Evolutionary conservation across 2,888 invertebrate species (phyloP), one percentile per base, ranked within the genome.

Genomic region (Baronia brevicornis): DNA sequence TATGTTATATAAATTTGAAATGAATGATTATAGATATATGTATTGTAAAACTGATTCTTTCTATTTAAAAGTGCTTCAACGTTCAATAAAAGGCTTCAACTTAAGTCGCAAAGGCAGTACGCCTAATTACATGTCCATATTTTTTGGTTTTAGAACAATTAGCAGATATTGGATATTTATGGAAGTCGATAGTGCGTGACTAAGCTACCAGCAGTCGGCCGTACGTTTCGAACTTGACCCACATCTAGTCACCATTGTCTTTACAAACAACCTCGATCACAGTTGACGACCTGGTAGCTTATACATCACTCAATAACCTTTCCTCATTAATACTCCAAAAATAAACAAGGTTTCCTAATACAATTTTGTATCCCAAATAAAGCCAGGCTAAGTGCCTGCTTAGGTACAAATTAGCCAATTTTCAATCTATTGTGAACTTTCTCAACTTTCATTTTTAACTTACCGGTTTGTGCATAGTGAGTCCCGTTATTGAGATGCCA

Each of bases 201-300:
- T 46, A 47, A 41, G 48, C 47, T 43, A 48, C 48, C 60, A 56
- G 51, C 59, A 53, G 47, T 61, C 51, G 51, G 58, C 46, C 56
- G 63, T 58, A 61, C 62, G 48, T 51, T 39, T 34, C 60, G 64
- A 77, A 79, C 80, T 82, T 82, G 80, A 79, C 82, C 78, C 54
- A 80, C 78, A 71, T 75, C 60, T 59, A 62, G 64, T 67, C 58
- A 54, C 71, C 56, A 80, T 80, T 82, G 80, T 82, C 64, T 77
- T 61, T 39, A 43, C 44, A 29, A 38, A 30, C 51, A 67, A 49
- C 78, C 78, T 77, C 75, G 60, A 58, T 61, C 58, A 51, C 31
- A 51, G n/a, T 25, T 37, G 32, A 26, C 42, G 35, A 34, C 39
- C 47, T 41, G 51, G 43, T 51, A 45, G 23, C 60, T 55, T 54